phyloP scores from a whole-genome alignment of 2,113 vertebrate species.

The Dendropsophus ebraccatus region DNA sequence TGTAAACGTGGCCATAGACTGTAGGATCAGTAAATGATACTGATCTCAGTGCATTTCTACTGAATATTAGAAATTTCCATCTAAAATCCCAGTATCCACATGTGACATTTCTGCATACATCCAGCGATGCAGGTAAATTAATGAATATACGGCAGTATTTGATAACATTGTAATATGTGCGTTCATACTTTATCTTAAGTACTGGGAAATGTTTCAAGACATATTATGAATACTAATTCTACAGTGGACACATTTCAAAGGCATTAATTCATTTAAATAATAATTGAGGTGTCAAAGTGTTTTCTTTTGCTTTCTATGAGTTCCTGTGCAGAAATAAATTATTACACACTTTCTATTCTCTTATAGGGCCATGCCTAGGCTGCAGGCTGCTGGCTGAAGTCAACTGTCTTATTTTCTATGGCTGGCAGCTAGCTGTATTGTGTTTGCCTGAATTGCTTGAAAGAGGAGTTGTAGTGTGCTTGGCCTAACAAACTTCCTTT shows the following conservation, averaged over 20 bases:
- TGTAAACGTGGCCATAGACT: no score
- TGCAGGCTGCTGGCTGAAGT: neutral
- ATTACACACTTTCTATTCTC: slow-evolving; percentile 4
- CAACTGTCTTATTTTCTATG: neutral
- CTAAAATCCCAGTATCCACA: neutral
- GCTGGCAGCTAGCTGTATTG: neutral
- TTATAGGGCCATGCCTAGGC: neutral
- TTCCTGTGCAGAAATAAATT: slow-evolving; percentile 47
- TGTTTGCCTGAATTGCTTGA: neutral
- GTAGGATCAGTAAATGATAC: no score
- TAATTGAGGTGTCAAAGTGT: slow-evolving; percentile 61
- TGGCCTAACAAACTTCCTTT: neutral
- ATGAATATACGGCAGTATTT: slow-evolving; percentile 35
- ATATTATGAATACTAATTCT: slow-evolving; percentile 66
- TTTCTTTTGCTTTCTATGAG: slow-evolving; percentile 36
- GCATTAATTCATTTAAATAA: slow-evolving; percentile 63
- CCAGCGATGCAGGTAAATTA: slow-evolving; percentile 25
- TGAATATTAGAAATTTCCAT: neutral
- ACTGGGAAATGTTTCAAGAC: slow-evolving; percentile 66
- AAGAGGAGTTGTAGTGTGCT: neutral
- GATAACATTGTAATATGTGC: slow-evolving; percentile 61
- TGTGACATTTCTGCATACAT: neutral
- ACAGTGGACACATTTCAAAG: slow-evolving; percentile 66
- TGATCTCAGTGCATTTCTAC: no score
- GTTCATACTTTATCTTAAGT: slow-evolving; percentile 65